Conservation (phyloP, 1,140 invertebrate species). For the Bradysia coprophila region DNA sequence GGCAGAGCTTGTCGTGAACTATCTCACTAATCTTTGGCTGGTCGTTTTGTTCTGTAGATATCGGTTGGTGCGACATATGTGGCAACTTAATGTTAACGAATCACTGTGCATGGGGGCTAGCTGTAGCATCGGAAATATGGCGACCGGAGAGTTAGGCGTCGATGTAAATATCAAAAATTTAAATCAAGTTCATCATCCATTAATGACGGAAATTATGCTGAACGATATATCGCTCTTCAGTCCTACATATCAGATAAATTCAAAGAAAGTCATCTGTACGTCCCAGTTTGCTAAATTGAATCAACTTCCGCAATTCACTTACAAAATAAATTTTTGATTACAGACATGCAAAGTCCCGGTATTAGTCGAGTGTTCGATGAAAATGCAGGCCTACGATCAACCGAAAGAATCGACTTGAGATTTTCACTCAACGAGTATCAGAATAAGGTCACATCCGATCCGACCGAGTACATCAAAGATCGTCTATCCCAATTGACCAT, state of each 20-base stretch:
- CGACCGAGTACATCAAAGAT: background rate
- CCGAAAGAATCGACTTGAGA: background rate
- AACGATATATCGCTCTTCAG: conserved; percentile 17
- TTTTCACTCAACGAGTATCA: background rate
- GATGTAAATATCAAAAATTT: conserved; percentile 42
- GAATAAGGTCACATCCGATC: background rate
- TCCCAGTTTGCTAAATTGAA: too few relatives aligned
- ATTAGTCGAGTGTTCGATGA: background rate
- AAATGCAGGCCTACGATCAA: background rate
- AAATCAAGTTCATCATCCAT: conserved; percentile 38
- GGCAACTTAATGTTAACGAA: conserved; percentile 46
- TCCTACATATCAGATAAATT: conserved; percentile 13
- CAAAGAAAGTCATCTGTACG: conserved; percentile 15
- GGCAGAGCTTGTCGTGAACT: too few relatives aligned
- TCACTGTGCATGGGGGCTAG: conserved; percentile 38
- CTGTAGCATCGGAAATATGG: conserved; percentile 25
- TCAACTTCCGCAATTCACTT: background rate
- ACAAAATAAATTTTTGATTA: background rate
- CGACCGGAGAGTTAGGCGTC: conserved; percentile 33
- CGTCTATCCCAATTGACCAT: background rate
- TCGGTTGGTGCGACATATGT: conserved; percentile 44
- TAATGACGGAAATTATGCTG: conserved; percentile 32
- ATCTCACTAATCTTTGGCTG: too few relatives aligned
- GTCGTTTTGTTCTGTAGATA: conserved; percentile 27
- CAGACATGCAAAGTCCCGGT: background rate